These are phyloP conservation scores for Drosophila funebris DNA, from an alignment of 1,140 invertebrate genomes.

Conservation along the genomic window DNA sequence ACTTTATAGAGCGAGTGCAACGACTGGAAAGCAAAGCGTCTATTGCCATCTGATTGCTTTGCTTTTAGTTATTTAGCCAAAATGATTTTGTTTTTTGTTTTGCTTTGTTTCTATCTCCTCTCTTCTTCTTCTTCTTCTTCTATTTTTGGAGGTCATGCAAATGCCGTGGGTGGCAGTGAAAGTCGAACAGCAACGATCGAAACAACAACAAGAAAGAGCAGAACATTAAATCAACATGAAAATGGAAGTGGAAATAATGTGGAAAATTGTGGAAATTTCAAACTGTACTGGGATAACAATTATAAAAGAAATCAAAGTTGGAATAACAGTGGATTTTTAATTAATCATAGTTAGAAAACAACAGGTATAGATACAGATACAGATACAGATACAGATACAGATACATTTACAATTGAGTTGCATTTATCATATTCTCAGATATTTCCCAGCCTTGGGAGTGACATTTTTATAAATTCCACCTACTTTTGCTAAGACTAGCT, in stretches of 20 bases:
- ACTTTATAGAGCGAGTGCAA: slow-evolving; percentile 76
- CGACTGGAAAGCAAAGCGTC: slow-evolving; percentile 60
- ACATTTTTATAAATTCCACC: not conserved
- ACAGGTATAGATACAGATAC: too few species aligned
- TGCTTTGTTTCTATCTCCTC: slow-evolving; percentile 11
- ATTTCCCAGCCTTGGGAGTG: too few species aligned
- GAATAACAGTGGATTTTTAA: not conserved
- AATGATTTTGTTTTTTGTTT: slow-evolving; percentile 4
- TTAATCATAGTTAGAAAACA: too few species aligned
- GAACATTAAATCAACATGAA: not conserved
- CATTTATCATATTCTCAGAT: too few species aligned
- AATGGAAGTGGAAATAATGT: not conserved
- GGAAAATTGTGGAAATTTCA: not conserved
- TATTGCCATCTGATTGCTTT: slow-evolving; percentile 34
- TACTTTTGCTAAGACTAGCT: not conserved
- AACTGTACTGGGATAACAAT: not conserved
- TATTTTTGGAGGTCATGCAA: slow-evolving; percentile 69
- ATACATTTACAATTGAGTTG: too few species aligned
- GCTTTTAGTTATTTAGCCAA: slow-evolving; percentile 3
- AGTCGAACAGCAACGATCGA: slow-evolving; percentile 42
- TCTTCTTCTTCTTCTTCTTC: not conserved
- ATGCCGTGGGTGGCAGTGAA: slow-evolving; percentile 78
- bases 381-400: too few species aligned
- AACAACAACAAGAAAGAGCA: not conserved
- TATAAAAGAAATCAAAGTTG: too few species aligned